These are phyloP conservation scores for Pomacea canaliculata DNA, from an alignment of 2,888 invertebrate genomes.

Conservation along the genomic window DNA sequence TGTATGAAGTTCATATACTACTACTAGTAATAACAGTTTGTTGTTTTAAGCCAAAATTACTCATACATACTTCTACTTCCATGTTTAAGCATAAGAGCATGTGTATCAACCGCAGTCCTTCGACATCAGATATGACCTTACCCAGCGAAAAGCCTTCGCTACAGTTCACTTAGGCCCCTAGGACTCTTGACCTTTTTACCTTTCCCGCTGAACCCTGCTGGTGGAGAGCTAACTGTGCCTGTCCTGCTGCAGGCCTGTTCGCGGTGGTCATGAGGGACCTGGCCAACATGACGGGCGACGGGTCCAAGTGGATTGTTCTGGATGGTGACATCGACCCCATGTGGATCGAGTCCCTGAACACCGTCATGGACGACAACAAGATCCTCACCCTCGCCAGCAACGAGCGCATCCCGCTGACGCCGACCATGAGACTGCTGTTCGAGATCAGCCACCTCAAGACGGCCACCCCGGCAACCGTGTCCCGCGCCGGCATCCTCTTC, in stretches of 20 bases:
- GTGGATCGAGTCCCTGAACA: slow-evolving; percentile 98
- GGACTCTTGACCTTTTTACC: too few relatives aligned
- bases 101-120: too few relatives aligned
- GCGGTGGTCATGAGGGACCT: slow-evolving; percentile 96
- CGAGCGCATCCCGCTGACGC: slow-evolving; percentile 93
- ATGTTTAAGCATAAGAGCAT: too few relatives aligned
- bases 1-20: too few relatives aligned
- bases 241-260: slow-evolving; percentile 78
- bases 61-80: too few relatives aligned
- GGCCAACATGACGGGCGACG: slow-evolving; percentile 87
- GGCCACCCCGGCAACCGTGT: slow-evolving; percentile 97
- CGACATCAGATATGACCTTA: too few relatives aligned
- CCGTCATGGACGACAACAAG: slow-evolving; percentile 99
- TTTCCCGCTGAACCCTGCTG: too few relatives aligned
- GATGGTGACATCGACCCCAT: slow-evolving; percentile 98
- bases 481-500: slow-evolving; percentile 94
- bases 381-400: slow-evolving; percentile 93
- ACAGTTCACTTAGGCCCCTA: too few relatives aligned
- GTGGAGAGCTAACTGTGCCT: too few relatives aligned
- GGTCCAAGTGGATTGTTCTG: slow-evolving; percentile 90
- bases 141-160: too few relatives aligned
- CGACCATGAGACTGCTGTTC: slow-evolving; percentile 92
- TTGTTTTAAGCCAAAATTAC: too few relatives aligned
- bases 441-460: slow-evolving; percentile 95
- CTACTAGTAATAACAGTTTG: too few relatives aligned